Evolutionary conservation across 1,140 invertebrate species (phyloP).

Genomic region (Drosophila tropicalis): DNA sequence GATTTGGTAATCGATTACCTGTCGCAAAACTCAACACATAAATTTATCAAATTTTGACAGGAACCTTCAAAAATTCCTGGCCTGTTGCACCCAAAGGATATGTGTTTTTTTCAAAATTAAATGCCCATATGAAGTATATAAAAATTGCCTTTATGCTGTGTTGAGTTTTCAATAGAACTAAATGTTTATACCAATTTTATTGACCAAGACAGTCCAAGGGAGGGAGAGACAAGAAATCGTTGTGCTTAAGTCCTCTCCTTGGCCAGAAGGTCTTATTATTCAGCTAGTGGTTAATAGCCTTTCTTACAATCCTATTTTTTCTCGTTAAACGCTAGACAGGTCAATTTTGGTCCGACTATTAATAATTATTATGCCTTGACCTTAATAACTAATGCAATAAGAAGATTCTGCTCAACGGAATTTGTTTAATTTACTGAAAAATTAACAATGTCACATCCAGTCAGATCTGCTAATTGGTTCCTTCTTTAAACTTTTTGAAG

Average conservation of each 20-base stretch:
- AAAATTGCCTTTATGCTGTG: background rate
- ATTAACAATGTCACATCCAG: background rate
- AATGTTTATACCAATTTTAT: background rate
- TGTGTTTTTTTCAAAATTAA: background rate
- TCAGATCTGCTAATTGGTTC: too few species aligned
- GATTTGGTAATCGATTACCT: constrained; percentile 30
- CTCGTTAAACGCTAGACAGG: too few species aligned
- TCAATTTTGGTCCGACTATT: too few species aligned
- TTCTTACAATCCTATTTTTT: too few species aligned
- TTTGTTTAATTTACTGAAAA: background rate
- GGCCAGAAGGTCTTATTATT: too few species aligned
- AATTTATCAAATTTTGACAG: constrained; percentile 28
- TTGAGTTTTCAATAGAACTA: background rate
- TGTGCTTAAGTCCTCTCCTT: too few species aligned
- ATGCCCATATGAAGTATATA: constrained; percentile 2
- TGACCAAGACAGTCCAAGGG: too few species aligned
- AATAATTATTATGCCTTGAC: too few species aligned
- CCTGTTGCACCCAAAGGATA: background rate
- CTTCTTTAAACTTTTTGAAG: background rate
- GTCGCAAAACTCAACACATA: constrained; percentile 24
- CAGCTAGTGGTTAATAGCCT: too few species aligned
- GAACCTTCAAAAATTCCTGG: background rate
- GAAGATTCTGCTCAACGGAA: background rate
- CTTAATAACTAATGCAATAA: background rate
- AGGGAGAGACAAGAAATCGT: too few species aligned